These are phyloP conservation scores for Darevskia mixta DNA, from an alignment of 2,797 vertebrate genomes.

Conservation along the genomic window DNA sequence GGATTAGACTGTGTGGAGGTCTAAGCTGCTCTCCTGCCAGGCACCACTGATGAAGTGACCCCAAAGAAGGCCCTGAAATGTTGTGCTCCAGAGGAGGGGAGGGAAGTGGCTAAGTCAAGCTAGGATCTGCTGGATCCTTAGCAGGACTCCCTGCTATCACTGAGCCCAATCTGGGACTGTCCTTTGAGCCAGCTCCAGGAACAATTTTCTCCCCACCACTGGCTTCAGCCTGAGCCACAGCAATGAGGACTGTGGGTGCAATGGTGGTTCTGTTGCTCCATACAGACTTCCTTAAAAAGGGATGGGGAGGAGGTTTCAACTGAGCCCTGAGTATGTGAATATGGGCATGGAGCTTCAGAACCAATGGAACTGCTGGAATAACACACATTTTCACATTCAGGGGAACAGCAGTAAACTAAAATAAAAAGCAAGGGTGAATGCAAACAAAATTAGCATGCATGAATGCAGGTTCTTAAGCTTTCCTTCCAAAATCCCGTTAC, in stretches of 20 bases:
- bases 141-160: too few species aligned
- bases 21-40: too few species aligned
- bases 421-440: not conserved
- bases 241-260: not conserved
- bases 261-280: not conserved
- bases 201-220: too few species aligned
- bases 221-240: too few species aligned
- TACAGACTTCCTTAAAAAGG: not conserved
- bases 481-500: not conserved
- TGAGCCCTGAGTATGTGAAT: not conserved
- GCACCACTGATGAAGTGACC: too few species aligned
- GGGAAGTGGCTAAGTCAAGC: not conserved
- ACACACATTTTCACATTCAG: slow-evolving; percentile 11
- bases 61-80: too few species aligned
- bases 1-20: too few species aligned
- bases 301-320: too few species aligned
- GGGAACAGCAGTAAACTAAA: not conserved
- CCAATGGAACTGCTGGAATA: accelerated
- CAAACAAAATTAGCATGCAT: not conserved
- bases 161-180: too few species aligned
- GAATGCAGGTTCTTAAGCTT: accelerated
- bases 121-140: too few species aligned
- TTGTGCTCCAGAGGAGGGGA: not conserved
- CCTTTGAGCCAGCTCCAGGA: too few species aligned
- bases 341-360: not conserved